These are phyloP conservation scores for Sisor rabdophorus DNA, from an alignment of 2,113 vertebrate species.

Conservation along the genomic window DNA sequence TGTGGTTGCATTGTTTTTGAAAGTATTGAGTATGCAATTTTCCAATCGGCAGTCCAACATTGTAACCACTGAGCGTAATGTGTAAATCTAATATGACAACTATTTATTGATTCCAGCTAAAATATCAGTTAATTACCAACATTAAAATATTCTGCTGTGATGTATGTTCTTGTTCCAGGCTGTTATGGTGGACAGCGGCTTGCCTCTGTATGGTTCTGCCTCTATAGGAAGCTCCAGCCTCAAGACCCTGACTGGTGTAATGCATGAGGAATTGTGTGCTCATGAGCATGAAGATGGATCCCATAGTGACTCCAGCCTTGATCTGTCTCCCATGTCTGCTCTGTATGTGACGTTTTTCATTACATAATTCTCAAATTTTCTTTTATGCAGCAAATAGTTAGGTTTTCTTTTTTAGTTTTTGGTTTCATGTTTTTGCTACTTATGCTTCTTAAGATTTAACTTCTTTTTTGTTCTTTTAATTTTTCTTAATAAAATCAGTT, in stretches of 20 bases:
- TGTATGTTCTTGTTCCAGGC: constrained; percentile 62
- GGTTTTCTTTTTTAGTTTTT: no score
- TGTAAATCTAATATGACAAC: background rate
- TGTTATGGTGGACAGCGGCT: constrained; percentile 80
- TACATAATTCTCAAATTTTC: background rate
- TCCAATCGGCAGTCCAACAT: no score
- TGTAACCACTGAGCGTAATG: background rate
- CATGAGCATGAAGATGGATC: constrained; percentile 88
- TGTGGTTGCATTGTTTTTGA: no score
- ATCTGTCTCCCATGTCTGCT: constrained; percentile 85
- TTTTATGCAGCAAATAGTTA: background rate
- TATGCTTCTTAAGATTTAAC: no score
- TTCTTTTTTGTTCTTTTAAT: no score
- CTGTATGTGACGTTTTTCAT: constrained; percentile 73
- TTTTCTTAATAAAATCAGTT: no score
- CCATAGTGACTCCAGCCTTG: constrained; percentile 91
- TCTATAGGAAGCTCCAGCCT: constrained; percentile 86
- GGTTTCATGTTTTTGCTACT: no score
- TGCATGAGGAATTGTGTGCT: constrained; percentile 89
- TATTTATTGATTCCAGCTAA: background rate
- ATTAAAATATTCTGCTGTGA: background rate
- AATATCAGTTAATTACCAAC: background rate
- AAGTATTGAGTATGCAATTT: no score
- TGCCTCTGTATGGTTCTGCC: constrained; percentile 83
- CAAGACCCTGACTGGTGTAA: constrained; percentile 79